A percentile compares a stretch with the other conserved stretches of the same genome.
Conservation (phyloP, 1,140 invertebrate genomes). For the Cryptotermes secundus region DNA sequence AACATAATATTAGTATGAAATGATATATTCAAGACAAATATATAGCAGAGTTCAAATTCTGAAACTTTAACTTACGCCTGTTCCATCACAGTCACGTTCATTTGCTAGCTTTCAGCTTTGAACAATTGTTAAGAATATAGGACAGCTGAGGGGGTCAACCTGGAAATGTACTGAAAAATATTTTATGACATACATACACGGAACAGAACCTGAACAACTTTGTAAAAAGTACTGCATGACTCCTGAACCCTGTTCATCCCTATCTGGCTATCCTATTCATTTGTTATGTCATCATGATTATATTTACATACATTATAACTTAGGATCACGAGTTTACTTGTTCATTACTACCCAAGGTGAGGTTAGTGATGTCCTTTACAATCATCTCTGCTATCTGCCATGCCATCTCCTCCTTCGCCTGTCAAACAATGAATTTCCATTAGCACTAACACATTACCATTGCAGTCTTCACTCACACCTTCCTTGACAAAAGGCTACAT, state of each 20-base stretch:
- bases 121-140: not conserved
- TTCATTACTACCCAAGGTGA: constrained; percentile 62
- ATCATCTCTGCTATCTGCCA: constrained; percentile 95
- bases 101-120: not conserved
- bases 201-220: not conserved
- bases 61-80: not conserved
- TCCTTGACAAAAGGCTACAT: too few relatives aligned
- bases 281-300: not conserved
- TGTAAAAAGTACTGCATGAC: not conserved
- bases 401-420: constrained; percentile 90
- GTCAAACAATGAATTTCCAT: not conserved
- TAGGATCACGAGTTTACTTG: constrained; percentile 31
- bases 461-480: not conserved
- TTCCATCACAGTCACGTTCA: not conserved
- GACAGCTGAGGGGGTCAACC: not conserved
- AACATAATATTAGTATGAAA: too few relatives aligned
- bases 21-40: not conserved
- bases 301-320: not conserved
- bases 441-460: not conserved
- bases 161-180: not conserved
- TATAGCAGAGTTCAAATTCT: not conserved
- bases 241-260: not conserved
- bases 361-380: constrained; percentile 84
- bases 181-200: not conserved
- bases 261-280: not conserved